Conservation (phyloP, 2,888 invertebrate genomes). For the Hydroisotoma schaefferi region DNA sequence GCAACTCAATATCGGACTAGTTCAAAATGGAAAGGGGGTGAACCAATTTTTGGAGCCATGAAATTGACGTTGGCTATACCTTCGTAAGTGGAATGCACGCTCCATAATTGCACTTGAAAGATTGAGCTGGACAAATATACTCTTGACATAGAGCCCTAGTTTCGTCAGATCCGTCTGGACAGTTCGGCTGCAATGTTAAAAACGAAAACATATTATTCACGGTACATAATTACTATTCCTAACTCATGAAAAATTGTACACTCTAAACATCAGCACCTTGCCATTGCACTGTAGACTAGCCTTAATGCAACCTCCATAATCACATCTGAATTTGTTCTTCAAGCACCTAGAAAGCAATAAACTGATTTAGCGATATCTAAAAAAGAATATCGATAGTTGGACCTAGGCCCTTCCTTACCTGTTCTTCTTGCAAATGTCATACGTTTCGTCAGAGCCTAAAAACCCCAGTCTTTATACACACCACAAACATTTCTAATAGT, state of each 20-base stretch:
- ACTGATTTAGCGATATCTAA: background rate
- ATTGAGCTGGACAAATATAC: slow-evolving; percentile 34
- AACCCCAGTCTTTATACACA: background rate
- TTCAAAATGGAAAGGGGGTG: too few relatives aligned
- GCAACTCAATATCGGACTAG: background rate
- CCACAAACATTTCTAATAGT: background rate
- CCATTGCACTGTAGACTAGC: slow-evolving; percentile 30
- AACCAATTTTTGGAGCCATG: background rate
- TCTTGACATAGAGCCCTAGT: slow-evolving; percentile 39
- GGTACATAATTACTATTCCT: background rate
- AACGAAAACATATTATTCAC: background rate
- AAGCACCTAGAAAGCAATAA: slow-evolving; percentile 26
- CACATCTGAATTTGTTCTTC: slow-evolving; percentile 42
- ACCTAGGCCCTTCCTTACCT: slow-evolving; percentile 20
- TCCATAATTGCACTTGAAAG: slow-evolving; percentile 44
- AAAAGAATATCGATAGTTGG: background rate
- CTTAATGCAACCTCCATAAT: slow-evolving; percentile 41
- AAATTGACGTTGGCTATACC: slow-evolving; percentile 17
- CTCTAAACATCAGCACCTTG: slow-evolving; percentile 17
- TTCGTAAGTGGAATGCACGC: slow-evolving; percentile 39
- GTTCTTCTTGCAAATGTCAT: slow-evolving; percentile 42
- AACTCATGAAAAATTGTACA: background rate
- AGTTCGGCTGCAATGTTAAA: slow-evolving; percentile 20
- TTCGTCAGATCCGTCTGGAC: slow-evolving; percentile 43
- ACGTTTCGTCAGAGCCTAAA: slow-evolving; percentile 35